Conservation (phyloP, 2,113 vertebrate genomes). For the Agapornis roseicollis region DNA sequence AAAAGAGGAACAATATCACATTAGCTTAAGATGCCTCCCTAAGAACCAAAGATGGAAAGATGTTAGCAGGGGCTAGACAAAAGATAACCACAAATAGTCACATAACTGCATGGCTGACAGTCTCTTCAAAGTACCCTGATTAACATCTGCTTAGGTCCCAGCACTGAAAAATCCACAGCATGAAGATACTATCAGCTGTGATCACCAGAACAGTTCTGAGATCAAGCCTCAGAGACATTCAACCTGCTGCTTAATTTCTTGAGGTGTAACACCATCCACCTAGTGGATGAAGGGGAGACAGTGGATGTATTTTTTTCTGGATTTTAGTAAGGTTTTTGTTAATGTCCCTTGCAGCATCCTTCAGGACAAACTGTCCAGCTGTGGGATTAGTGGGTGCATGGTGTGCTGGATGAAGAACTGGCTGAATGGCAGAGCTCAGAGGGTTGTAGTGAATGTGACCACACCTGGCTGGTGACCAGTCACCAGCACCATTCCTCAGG, state of each 20-base stretch:
- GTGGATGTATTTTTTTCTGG: neutral
- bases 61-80: neutral
- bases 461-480: neutral
- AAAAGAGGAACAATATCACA: neutral
- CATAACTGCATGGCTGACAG: neutral
- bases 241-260: neutral
- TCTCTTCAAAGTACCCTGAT: neutral
- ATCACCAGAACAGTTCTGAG: neutral
- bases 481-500: neutral
- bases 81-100: neutral
- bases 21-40: neutral
- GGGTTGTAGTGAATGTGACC: neutral
- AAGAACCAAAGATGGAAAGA: neutral
- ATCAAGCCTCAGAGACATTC: neutral
- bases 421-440: rapidly evolving
- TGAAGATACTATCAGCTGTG: neutral
- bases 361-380: neutral
- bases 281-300: neutral
- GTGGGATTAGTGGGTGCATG: neutral
- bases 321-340: neutral
- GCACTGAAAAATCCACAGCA: neutral
- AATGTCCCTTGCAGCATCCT: neutral
- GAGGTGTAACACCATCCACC: neutral
- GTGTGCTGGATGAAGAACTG: neutral
- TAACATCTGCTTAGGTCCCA: neutral